Base-by-base conservation (phyloP, 2,888 invertebrate genomes). In the Spodoptera littoralis region DNA sequence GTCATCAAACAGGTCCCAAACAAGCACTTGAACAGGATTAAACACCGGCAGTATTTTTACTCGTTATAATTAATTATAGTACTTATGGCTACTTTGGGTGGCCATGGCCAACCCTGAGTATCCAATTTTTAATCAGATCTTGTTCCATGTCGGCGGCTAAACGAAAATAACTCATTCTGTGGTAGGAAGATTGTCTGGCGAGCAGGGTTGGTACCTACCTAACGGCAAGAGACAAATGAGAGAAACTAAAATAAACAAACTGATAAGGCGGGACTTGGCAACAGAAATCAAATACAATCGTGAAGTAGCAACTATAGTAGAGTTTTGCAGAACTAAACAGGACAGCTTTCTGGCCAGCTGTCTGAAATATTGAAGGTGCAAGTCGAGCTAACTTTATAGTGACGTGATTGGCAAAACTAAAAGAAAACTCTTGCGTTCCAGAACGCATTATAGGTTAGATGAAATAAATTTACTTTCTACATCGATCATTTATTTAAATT, bases 241-340 rank as follows among this genome's bases (percentile, higher is more conserved):
- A 30, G 43, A 53, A 69, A 9, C 44, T 22, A 48, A 53, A 42
- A 52, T 60, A 42, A 48, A 60, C 11, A 52, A 9, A 27, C 60
- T 60, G 69, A 52, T 52, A 45, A 52, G 9, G 3, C 24, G 4
- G 24, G 11, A 44, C 22, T 53, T 69, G 22, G 48, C 52, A 53
- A 53, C 45, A 13, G 18, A 42, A 22, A 12, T 47, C 22, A 8
- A 8, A 36, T 36, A 36, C 36, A 36, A 36, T 36, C 24, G 18
- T 11, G 4, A 51, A 47, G 18, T 22, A 12, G 11, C 18, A 18
- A 53, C 45, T 45, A 13, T n/a, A 27, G n/a, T 9, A 30, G 11
- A n/a, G 48, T 27, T 48, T 24, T 11, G 30, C 4, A 68, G 13
- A 51, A 42, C 30, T 36, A 27, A 18, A 11, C 22, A 55, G 8